A percentile compares a stretch with the other conserved stretches of the same genome.
phyloP scores from a whole-genome alignment of 2,797 vertebrate species.

The Enteromius paludinosus region DNA sequence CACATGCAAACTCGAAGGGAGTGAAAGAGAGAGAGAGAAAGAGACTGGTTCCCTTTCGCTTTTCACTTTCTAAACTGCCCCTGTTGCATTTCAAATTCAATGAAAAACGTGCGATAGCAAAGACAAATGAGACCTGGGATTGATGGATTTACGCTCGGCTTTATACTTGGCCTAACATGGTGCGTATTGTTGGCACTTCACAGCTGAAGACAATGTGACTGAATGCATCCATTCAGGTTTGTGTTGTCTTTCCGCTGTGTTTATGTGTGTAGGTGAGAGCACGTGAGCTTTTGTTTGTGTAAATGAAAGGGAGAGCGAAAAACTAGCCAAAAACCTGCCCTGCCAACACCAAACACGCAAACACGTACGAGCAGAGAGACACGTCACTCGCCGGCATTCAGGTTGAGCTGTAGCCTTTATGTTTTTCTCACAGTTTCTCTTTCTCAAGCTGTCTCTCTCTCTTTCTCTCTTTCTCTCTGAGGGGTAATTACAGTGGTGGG shows the following conservation, averaged over 20 bases:
- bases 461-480: conserved; percentile 66
- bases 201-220: neutral
- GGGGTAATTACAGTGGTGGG: conserved; percentile 83
- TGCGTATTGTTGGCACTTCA: neutral
- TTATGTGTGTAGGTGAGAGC: conserved; percentile 34
- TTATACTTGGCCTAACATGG: conserved; percentile 9
- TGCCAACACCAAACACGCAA: conserved; percentile 16
- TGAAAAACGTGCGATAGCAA: conserved; percentile 21
- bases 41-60: conserved; percentile 21
- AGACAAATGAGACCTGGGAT: conserved; percentile 26
- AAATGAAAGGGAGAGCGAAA: conserved; percentile 37
- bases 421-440: conserved; percentile 28
- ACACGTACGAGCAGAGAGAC: conserved; percentile 19
- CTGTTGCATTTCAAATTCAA: conserved; percentile 25
- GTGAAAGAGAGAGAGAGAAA: neutral
- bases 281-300: conserved; percentile 22
- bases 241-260: neutral
- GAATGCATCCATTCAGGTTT: conserved; percentile 17
- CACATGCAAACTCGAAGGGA: conserved; percentile 40
- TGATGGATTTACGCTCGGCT: neutral
- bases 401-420: conserved; percentile 24
- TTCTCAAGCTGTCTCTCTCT: conserved; percentile 22
- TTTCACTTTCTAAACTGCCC: conserved; percentile 25
- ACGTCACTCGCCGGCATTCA: conserved; percentile 29
- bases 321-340: neutral